Conservation (phyloP, 2,888 invertebrate genomes). For the Aphodius sticticus region DNA sequence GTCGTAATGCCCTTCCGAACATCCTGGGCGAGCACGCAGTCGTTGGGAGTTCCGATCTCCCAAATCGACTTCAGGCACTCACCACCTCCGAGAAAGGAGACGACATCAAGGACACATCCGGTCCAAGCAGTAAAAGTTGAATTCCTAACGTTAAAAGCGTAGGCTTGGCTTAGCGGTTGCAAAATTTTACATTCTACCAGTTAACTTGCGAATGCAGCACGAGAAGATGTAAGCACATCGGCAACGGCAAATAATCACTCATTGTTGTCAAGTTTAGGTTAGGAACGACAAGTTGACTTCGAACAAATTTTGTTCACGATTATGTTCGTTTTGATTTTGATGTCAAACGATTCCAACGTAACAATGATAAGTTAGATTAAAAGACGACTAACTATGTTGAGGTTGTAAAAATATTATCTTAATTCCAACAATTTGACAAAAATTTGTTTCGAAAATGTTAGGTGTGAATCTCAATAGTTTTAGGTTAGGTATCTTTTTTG, state of each 20-base stretch:
- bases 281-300: not conserved
- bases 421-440: not conserved
- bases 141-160: slow-evolving; percentile 23
- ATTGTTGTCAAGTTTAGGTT: not conserved
- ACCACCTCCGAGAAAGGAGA: slow-evolving; percentile 65
- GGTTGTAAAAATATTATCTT: not conserved
- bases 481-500: not conserved
- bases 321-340: not conserved
- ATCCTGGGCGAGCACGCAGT: slow-evolving; percentile 78
- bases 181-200: slow-evolving; percentile 9
- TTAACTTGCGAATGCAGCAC: slow-evolving; percentile 4
- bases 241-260: not conserved
- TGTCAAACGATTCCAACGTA: not conserved
- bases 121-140: slow-evolving; percentile 50
- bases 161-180: slow-evolving; percentile 20
- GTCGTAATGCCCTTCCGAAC: slow-evolving; percentile 88
- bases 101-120: slow-evolving; percentile 43
- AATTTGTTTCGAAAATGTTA: not conserved
- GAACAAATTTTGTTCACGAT: not conserved
- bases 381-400: not conserved
- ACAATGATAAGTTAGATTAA: not conserved
- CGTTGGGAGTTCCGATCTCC: slow-evolving; percentile 79
- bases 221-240: not conserved
- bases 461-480: not conserved
- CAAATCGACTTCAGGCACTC: slow-evolving; percentile 76